phyloP scores from a whole-genome alignment of 2,888 invertebrate genomes.

The Xestia sexstrigata region DNA sequence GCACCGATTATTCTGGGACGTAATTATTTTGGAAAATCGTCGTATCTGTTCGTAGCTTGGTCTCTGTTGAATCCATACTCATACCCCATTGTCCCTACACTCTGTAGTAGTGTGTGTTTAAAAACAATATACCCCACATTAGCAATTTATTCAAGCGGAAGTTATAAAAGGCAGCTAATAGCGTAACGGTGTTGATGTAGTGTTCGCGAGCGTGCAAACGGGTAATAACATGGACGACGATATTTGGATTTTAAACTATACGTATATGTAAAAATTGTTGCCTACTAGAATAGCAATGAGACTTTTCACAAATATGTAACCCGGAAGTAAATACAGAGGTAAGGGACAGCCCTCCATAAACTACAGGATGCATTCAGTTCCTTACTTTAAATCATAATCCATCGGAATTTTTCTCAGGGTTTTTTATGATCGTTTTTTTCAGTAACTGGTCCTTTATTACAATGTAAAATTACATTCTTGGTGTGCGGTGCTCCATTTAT shows the following conservation, averaged over 20 bases:
- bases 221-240: constrained; percentile 21
- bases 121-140: constrained; percentile 27
- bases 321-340: neutral
- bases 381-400: too few relatives aligned
- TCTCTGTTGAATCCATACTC: neutral
- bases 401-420: too few relatives aligned
- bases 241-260: constrained; percentile 33
- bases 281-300: neutral
- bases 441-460: too few relatives aligned
- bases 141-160: constrained; percentile 52
- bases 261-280: neutral
- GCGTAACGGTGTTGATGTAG: constrained; percentile 53
- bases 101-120: neutral
- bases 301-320: neutral
- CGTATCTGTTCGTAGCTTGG: neutral
- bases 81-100: neutral
- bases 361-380: too few relatives aligned
- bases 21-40: neutral
- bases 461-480: too few relatives aligned
- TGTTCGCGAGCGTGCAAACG: constrained; percentile 52
- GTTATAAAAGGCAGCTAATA: constrained; percentile 53
- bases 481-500: too few relatives aligned
- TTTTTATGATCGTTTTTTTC: too few relatives aligned
- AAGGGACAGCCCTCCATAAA: too few relatives aligned
- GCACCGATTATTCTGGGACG: neutral